These are phyloP conservation scores for Pangasianodon gigas DNA, from an alignment of 2,113 vertebrate species.

Conservation along the genomic window DNA sequence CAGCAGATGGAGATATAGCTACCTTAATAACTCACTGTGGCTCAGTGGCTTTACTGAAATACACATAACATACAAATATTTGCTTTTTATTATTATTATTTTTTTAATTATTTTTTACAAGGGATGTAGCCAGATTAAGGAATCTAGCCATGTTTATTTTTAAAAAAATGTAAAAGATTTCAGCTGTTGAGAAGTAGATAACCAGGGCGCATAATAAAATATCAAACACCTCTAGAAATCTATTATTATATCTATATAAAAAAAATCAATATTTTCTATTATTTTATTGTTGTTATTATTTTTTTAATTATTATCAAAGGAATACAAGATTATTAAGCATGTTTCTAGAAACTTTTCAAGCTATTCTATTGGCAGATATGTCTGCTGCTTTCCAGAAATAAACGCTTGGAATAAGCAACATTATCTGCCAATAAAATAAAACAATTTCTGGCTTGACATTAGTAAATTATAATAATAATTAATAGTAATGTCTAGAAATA, in stretches of 20 bases:
- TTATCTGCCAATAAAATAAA: background rate
- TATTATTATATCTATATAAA: no score
- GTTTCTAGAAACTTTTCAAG: background rate
- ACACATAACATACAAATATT: no score
- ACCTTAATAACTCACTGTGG: conserved; percentile 11
- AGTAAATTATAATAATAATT: background rate
- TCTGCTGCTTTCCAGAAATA: background rate
- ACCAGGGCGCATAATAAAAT: background rate
- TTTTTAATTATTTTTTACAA: background rate
- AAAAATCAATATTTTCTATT: background rate
- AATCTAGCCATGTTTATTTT: background rate
- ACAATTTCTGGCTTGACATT: background rate
- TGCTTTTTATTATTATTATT: no score
- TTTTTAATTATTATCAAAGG: background rate
- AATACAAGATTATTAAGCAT: background rate
- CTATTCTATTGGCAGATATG: background rate
- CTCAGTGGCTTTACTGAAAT: background rate
- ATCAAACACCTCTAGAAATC: background rate
- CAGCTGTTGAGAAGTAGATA: background rate
- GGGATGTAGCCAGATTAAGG: background rate
- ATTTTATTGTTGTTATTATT: background rate
- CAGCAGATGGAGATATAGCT: conserved; percentile 39
- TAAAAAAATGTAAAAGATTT: background rate
- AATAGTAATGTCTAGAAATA: background rate
- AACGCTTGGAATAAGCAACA: background rate